Percentiles rank a stretch among this genome's conserved stretches.
Conservation (phyloP, 2,888 invertebrate species). For the Aphrophora alni region DNA sequence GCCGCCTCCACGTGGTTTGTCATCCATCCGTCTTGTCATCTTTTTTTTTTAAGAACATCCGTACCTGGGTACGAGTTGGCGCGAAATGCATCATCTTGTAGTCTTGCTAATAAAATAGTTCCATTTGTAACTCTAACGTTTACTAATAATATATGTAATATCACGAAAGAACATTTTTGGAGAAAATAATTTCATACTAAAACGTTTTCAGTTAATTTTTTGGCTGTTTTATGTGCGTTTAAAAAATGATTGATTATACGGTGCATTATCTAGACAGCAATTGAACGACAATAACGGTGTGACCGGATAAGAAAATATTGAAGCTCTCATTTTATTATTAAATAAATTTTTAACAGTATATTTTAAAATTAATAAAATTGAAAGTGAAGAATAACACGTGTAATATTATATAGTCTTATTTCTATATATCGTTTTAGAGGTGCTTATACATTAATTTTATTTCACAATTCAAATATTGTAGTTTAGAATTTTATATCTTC, state of each 20-base stretch:
- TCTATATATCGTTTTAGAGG: not conserved
- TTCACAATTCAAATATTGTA: not conserved
- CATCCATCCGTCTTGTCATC: not conserved
- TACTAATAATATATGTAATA: not conserved
- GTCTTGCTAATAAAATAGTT: not conserved
- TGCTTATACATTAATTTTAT: not conserved
- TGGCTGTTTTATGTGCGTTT: not conserved
- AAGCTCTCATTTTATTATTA: not conserved
- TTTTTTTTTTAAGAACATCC: not conserved
- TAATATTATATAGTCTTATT: not conserved
- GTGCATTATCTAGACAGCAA: not conserved
- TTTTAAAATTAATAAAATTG: not conserved
- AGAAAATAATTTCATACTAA: no score
- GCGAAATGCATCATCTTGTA: not conserved
- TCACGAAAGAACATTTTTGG: not conserved
- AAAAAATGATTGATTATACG: not conserved
- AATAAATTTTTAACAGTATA: not conserved
- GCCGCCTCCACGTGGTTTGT: not conserved
- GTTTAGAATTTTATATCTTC: not conserved
- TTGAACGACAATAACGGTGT: not conserved
- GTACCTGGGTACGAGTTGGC: not conserved
- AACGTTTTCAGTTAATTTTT: not conserved
- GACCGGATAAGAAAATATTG: not conserved
- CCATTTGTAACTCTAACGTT: not conserved
- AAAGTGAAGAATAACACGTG: not conserved